Evolutionary conservation across 2,888 invertebrate species (phyloP).

Genomic region (Harpalus rufipes): DNA sequence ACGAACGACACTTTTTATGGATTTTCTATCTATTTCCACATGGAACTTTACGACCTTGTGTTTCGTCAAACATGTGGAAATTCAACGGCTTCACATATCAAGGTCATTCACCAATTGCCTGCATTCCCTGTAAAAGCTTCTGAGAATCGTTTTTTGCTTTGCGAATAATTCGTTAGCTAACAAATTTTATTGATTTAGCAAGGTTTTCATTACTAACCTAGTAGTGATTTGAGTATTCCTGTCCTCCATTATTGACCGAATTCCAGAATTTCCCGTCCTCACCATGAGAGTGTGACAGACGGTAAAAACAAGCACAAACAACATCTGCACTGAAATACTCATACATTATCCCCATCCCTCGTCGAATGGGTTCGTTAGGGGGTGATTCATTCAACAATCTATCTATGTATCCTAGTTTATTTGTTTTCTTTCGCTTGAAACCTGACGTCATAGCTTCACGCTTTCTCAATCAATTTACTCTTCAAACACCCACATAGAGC

Average conservation of each 20-base stretch:
- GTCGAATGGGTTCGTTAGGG: constrained; percentile 19
- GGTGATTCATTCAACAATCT: constrained; percentile 47
- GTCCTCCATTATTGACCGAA: constrained; percentile 54
- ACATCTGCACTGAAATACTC: background rate
- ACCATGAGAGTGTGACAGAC: constrained; percentile 10
- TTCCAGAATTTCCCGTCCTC: constrained; percentile 24
- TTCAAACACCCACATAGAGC: constrained; percentile 36
- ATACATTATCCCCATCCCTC: background rate
- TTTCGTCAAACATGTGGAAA: constrained; percentile 34
- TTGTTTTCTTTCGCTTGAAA: constrained; percentile 46
- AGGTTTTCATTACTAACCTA: constrained; percentile 49
- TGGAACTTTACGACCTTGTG: constrained; percentile 54
- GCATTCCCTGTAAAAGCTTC: background rate
- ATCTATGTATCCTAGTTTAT: constrained; percentile 36
- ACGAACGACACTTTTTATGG: constrained; percentile 44
- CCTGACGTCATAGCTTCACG: constrained; percentile 44
- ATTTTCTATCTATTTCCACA: constrained; percentile 47
- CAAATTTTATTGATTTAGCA: constrained; percentile 35
- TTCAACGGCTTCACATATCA: constrained; percentile 26
- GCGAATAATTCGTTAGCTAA: background rate
- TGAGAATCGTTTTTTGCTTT: background rate
- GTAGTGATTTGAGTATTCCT: constrained; percentile 36
- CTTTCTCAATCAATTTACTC: constrained; percentile 51
- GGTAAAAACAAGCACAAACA: constrained; percentile 29
- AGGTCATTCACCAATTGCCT: constrained; percentile 53